Evolutionary conservation across 2,888 invertebrate genomes (phyloP), one percentile per base, ranked within the genome.

Genomic region (Heliconius hortense): DNA sequence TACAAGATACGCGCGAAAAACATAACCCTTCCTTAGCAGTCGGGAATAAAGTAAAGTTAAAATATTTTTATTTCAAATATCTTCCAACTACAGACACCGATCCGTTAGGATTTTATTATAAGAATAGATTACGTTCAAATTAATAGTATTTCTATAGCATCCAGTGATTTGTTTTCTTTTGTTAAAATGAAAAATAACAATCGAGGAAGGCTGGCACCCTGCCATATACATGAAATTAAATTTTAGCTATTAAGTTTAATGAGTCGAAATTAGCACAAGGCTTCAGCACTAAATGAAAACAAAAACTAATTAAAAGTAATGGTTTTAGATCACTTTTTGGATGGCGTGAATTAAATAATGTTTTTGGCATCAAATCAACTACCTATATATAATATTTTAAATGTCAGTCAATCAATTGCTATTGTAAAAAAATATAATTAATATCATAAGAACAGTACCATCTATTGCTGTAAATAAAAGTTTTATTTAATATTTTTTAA

Each of bases 151-250:
- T 66, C 66, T 39, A 43, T 26, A 43, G 24, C 39, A 66, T 39
- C 39, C 18, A 21, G 5, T 60, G 26, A 59, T 18, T 59, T 71
- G 60, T 60, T 59, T 60, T 71, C 53, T 56, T 74, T 64, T 70
- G 24, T 70, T 56, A n/a, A 26, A 43, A 71, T 63, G 35, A 75
- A 71, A 70, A 75, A 59, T 70, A 66, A 64, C 71, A 62, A 76
- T 39, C n/a, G n/a, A 21, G 53, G 18, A 78, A 72, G 31, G 24
- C 62, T 79, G 79, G 81, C 80, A 63, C 53, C n/a, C 69, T 78
- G 81, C 81, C 81, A 81, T 79, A 72, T 74, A 66, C 74, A 74
- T 79, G 78, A 78, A 80, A 79, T 81, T 78, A 78, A 79, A 80
- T 79, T 78, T 78, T 73, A 78, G 74, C 79, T 77, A 80, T 81